Evolutionary conservation across 2,113 vertebrate genomes (phyloP), one percentile per base, ranked within the genome.

Genomic region (Ceyx margarethae): DNA sequence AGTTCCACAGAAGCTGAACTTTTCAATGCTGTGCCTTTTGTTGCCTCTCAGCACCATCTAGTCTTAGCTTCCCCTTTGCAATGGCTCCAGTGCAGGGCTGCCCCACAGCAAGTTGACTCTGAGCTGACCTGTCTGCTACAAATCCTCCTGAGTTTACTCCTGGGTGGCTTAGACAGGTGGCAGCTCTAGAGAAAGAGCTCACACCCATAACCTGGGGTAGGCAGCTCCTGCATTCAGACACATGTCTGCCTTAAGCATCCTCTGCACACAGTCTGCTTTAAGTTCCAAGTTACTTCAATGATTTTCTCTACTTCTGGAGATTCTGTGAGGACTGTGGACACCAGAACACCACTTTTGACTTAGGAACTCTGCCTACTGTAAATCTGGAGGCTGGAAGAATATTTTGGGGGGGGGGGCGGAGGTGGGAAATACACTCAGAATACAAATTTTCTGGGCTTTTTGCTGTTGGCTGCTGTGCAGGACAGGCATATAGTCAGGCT

Each of bases 311-410:
- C 40, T 87, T 91, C 40, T 81, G 37, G 71, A 54, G 19, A 48
- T 67, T 67, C 11, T 62, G 15, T 54, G 28, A 46, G 29, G 46
- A 19, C 43, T 79, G 4, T 21, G 25, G 64, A 40, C 23, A 51
- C 48, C 14, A 15, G 67, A 58, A 33, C 23, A 82, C 5, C 1
- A 13, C 17, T n/a, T 92, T 31, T 80, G 42, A n/a, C 21, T 61
- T 0, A 0, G 21, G 42, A 69, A 23, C 26, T 76, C 29, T 69
- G 50, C 13, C 10, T 46, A 6, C 26, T 0, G 0, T 66, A 28
- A 57, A 54, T 18, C 20, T 57, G n/a, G 28, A 61, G 61, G n/a
- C 56, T 77, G 51, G 23, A 71, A 77, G 21, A 50, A 42, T 83
- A 21, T 64, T 81, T 40, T 68, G 23, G 23, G 66, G 67, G 6